These are phyloP conservation scores for Dastarcus helophoroides DNA, from an alignment of 2,888 invertebrate species.

Conservation along the genomic window DNA sequence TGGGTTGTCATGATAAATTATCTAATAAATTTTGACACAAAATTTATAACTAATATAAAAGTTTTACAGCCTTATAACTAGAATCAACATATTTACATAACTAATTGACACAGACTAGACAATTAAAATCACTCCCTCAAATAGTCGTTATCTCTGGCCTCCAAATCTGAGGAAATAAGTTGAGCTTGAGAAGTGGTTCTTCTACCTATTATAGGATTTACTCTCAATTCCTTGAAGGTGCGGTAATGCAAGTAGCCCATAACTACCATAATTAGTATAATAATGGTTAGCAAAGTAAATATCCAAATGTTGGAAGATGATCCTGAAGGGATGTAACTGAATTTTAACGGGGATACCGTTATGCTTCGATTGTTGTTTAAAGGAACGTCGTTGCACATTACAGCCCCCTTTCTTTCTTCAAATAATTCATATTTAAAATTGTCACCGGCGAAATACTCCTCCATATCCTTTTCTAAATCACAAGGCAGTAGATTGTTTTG, in stretches of 20 bases:
- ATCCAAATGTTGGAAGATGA: conserved; percentile 1
- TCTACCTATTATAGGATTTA: conserved; percentile 6
- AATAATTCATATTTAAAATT: conserved; percentile 27
- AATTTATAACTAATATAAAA: too few relatives aligned
- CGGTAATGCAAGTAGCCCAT: conserved; percentile 7
- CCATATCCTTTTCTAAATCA: conserved; percentile 29
- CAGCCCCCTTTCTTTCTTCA: conserved; percentile 15
- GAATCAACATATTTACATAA: too few relatives aligned
- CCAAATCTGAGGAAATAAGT: conserved; percentile 7
- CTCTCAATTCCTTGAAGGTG: conserved; percentile 5
- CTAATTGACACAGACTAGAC: too few relatives aligned
- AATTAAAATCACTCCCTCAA: too few relatives aligned
- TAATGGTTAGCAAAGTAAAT: not conserved
- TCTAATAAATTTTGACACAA: too few relatives aligned
- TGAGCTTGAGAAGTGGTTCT: conserved; percentile 8
- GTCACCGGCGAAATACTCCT: conserved; percentile 25
- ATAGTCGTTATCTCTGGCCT: conserved; percentile 1
- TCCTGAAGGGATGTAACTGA: too few relatives aligned
- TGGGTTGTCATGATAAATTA: too few relatives aligned
- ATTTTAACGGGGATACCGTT: too few relatives aligned
- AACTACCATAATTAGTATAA: not conserved
- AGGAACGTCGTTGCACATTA: conserved; percentile 21
- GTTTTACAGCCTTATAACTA: too few relatives aligned
- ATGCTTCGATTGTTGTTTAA: too few relatives aligned
- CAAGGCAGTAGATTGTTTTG: conserved; percentile 29